These are phyloP conservation scores for Clarias magur DNA, from an alignment of 2,113 vertebrate species.

Conservation along the genomic window DNA sequence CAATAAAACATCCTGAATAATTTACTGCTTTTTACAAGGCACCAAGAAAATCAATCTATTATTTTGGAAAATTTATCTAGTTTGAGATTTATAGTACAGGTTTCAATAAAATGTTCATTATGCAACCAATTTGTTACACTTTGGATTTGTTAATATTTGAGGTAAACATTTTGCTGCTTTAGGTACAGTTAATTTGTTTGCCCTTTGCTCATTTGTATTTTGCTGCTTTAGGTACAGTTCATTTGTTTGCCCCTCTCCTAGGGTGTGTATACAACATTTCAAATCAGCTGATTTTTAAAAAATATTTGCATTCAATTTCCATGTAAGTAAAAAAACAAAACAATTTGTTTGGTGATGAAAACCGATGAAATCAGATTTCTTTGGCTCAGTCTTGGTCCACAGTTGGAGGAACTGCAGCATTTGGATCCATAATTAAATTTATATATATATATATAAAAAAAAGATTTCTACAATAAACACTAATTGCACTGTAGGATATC, in stretches of 20 bases:
- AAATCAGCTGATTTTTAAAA: neutral
- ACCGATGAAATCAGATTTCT: neutral
- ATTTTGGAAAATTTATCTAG: neutral
- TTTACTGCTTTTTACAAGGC: constrained; percentile 40
- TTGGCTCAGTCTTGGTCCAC: neutral
- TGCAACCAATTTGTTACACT: neutral
- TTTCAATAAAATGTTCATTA: neutral
- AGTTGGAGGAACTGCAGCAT: neutral
- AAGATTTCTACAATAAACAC: neutral
- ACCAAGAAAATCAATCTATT: neutral
- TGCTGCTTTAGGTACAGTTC: neutral
- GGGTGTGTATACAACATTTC: neutral
- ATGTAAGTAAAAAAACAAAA: neutral
- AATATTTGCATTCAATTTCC: neutral
- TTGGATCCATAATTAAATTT: neutral
- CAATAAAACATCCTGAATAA: constrained; percentile 57
- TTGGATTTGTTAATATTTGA: neutral
- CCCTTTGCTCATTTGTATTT: too few species aligned
- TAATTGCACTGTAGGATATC: neutral
- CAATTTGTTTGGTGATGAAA: neutral
- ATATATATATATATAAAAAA: neutral
- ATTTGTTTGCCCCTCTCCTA: too few species aligned
- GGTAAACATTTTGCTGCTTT: too few species aligned
- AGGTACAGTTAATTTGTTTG: too few species aligned
- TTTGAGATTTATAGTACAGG: neutral